Evolutionary conservation across 2,113 vertebrate genomes (phyloP).

Genomic region (Narcine bancroftii): DNA sequence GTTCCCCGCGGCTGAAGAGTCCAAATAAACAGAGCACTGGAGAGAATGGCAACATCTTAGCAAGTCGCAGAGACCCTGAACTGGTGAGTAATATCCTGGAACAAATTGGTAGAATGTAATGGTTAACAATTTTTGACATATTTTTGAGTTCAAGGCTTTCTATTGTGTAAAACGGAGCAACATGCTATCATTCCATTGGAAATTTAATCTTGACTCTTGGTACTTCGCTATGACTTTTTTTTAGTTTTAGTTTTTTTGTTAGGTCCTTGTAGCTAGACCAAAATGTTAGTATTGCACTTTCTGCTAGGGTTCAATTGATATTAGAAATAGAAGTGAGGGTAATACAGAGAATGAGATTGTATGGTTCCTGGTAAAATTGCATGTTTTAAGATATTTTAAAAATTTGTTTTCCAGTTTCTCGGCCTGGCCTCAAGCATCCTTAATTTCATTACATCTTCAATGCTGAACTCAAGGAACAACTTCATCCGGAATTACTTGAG

Average conservation of each 20-base stretch:
- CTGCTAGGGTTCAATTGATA: neutral
- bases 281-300: neutral
- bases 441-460: slow-evolving; percentile 92
- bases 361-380: neutral
- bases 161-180: neutral
- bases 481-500: slow-evolving; percentile 97
- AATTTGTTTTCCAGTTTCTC: slow-evolving; percentile 68
- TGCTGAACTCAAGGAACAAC: slow-evolving; percentile 94
- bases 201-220: neutral
- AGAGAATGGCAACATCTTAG: slow-evolving; percentile 93
- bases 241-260: no score
- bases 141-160: neutral
- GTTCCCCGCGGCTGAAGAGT: slow-evolving; percentile 84
- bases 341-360: neutral
- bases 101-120: neutral
- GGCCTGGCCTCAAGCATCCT: slow-evolving; percentile 90
- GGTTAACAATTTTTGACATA: neutral
- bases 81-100: slow-evolving; percentile 62
- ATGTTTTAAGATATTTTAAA: slow-evolving; percentile 38
- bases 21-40: slow-evolving; percentile 81
- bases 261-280: neutral
- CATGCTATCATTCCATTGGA: neutral
- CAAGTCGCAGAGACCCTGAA: slow-evolving; percentile 92
- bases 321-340: neutral
- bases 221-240: no score